Conservation (phyloP, 2,888 invertebrate species). For the Mamestra brassicae region DNA sequence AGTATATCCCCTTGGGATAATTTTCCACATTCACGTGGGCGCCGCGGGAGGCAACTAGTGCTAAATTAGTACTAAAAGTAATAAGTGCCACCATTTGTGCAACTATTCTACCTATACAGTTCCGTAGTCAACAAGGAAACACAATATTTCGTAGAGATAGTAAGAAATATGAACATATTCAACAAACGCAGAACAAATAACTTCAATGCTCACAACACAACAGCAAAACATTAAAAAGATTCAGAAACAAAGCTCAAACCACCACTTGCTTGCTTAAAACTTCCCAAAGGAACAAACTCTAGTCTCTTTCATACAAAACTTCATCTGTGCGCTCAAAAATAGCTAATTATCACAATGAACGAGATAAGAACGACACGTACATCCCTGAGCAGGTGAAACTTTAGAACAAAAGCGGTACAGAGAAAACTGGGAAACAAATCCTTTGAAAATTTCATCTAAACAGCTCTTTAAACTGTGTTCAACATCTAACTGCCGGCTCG, state of each 20-base stretch:
- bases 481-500: slow-evolving; percentile 75
- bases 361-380: slow-evolving; percentile 78
- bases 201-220: slow-evolving; percentile 11
- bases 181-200: slow-evolving; percentile 20
- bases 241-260: slow-evolving; percentile 34
- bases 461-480: slow-evolving; percentile 80
- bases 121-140: too few relatives aligned
- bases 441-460: slow-evolving; percentile 86
- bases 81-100: too few relatives aligned
- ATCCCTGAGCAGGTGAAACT: slow-evolving; percentile 77
- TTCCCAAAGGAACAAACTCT: slow-evolving; percentile 35
- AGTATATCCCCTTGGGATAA: too few relatives aligned
- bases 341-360: slow-evolving; percentile 67
- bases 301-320: slow-evolving; percentile 45
- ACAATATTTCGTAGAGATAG: not conserved
- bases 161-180: slow-evolving; percentile 3
- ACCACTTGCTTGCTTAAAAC: slow-evolving; percentile 41
- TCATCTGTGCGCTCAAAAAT: slow-evolving; percentile 46
- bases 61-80: too few relatives aligned
- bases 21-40: too few relatives aligned
- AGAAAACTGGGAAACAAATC: slow-evolving; percentile 76
- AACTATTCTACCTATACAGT: too few relatives aligned
- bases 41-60: too few relatives aligned
- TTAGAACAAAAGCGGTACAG: slow-evolving; percentile 78
- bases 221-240: slow-evolving; percentile 41